Conservation (phyloP, 2,888 invertebrate genomes). For the Lydus trimaculatus region DNA sequence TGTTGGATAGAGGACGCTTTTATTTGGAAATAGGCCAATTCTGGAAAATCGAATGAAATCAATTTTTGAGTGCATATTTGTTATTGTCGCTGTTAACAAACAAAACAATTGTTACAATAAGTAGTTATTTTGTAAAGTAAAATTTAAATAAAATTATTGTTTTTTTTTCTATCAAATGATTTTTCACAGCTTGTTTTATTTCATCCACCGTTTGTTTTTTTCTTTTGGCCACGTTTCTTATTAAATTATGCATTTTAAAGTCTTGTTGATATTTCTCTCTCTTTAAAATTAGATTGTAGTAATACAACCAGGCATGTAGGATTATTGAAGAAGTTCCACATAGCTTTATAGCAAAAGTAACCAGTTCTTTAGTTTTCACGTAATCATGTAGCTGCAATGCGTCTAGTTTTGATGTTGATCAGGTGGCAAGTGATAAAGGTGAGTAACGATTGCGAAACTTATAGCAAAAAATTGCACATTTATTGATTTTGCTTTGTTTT, state of each 20-base stretch:
- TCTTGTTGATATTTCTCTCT: background rate
- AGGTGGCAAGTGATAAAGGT: background rate
- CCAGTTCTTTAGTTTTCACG: slow-evolving; percentile 1
- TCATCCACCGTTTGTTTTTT: too few species aligned
- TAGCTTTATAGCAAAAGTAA: background rate
- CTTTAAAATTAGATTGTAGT: background rate
- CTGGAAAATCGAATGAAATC: background rate
- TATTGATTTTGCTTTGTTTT: background rate
- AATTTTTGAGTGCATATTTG: background rate
- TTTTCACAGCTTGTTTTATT: too few species aligned
- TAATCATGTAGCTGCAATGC: background rate
- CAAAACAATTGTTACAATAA: background rate
- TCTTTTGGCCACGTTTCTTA: too few species aligned
- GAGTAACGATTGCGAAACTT: background rate
- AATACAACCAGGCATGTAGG: background rate
- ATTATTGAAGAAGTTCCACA: background rate
- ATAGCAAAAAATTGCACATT: background rate
- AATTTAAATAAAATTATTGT: too few species aligned
- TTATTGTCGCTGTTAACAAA: background rate
- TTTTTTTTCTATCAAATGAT: too few species aligned
- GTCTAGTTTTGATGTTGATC: background rate
- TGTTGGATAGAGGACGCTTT: background rate
- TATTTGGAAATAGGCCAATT: background rate
- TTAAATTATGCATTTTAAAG: background rate
- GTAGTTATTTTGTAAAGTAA: too few species aligned